phyloP scores from a whole-genome alignment of 2,113 vertebrate genomes.

The Chauna torquata region DNA sequence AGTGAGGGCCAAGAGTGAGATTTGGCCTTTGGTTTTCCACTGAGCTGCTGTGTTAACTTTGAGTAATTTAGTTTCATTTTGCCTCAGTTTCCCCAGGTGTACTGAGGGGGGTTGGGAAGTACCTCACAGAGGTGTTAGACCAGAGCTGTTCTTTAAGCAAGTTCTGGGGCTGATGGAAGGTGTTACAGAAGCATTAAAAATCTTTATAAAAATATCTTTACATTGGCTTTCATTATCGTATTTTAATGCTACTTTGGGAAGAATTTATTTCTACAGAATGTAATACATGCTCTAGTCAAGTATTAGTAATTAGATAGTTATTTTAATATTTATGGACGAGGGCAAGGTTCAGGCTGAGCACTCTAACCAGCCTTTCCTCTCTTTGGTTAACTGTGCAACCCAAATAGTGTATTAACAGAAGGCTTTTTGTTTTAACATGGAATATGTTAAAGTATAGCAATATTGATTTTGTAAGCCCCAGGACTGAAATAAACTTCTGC shows the following conservation, averaged over 20 bases:
- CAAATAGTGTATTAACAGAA: neutral
- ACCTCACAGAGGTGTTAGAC: constrained; percentile 50
- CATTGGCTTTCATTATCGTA: constrained; percentile 1
- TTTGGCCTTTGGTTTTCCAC: neutral
- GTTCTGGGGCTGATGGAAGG: constrained; percentile 5
- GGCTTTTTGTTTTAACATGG: neutral
- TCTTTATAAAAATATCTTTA: neutral
- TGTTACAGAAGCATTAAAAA: neutral
- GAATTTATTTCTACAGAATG: constrained; percentile 11
- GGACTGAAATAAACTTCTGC: constrained; percentile 40
- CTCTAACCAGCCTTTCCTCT: constrained; percentile 1
- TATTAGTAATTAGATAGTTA: neutral
- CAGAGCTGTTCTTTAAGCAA: constrained; percentile 7
- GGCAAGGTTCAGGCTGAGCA: neutral
- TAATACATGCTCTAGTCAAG: neutral
- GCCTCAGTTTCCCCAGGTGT: neutral
- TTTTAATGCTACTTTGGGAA: constrained; percentile 22
- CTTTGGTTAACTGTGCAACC: constrained; percentile 24
- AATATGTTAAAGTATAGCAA: neutral
- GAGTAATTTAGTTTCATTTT: neutral
- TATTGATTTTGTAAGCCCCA: constrained; percentile 24
- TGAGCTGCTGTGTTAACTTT: neutral
- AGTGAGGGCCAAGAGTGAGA: neutral
- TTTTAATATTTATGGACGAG: neutral
- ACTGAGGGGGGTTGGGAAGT: no score